phyloP scores from a whole-genome alignment of 2,888 invertebrate genomes.

The Crematogaster levior region DNA sequence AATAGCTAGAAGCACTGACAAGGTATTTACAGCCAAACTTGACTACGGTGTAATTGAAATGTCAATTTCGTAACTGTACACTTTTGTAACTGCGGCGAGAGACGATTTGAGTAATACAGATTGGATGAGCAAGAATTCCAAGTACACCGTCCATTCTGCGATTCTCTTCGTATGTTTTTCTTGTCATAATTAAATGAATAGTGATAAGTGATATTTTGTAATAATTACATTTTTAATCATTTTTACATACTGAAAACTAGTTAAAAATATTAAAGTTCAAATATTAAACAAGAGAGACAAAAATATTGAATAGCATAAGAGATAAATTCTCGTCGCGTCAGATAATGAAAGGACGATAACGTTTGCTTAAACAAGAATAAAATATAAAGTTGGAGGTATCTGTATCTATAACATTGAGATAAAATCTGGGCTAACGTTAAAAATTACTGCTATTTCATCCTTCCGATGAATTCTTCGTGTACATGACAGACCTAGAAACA shows the following conservation, averaged over 20 bases:
- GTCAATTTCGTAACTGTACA: conserved; percentile 48
- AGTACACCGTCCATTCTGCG: not conserved
- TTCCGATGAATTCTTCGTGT: not conserved
- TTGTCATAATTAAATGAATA: not conserved
- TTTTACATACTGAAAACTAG: not conserved
- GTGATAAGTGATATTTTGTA: not conserved
- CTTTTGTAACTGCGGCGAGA: conserved; percentile 8
- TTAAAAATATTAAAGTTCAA: not conserved
- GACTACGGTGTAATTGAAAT: conserved; percentile 45
- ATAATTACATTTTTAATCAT: not conserved
- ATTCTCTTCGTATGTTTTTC: not conserved
- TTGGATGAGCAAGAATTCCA: conserved; percentile 23
- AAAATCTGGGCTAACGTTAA: conserved; percentile 1
- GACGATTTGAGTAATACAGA: conserved; percentile 1
- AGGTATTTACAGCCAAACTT: conserved; percentile 42
- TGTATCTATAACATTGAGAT: not conserved
- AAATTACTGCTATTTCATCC: conserved; percentile 5
- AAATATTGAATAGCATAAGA: not conserved
- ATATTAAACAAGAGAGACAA: not conserved
- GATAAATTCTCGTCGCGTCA: not conserved
- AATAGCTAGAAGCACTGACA: conserved; percentile 48
- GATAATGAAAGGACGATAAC: not conserved
- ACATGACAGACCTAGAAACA: conserved; percentile 3
- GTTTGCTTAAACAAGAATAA: not conserved
- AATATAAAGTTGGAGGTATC: not conserved